Evolutionary conservation across 2,888 invertebrate species (phyloP).

Genomic region (Tenthredo mesomela): DNA sequence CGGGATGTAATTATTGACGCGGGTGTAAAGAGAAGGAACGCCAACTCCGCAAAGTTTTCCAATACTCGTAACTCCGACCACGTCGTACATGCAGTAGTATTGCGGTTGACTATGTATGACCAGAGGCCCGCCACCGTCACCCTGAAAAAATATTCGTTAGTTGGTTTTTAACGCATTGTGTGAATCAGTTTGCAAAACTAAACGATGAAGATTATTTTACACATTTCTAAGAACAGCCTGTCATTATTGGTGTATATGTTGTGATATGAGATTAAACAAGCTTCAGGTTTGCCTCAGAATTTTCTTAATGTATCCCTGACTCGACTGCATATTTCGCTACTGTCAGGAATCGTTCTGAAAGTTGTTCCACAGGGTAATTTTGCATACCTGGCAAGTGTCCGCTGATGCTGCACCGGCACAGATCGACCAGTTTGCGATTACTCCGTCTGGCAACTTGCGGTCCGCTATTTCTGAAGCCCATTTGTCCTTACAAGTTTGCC

Average conservation of each 20-base stretch:
- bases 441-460: slow-evolving; percentile 73
- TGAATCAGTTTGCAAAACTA: not conserved
- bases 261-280: too few species aligned
- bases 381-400: slow-evolving; percentile 80
- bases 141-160: slow-evolving; percentile 72
- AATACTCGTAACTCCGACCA: slow-evolving; percentile 80
- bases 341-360: too few species aligned
- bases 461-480: slow-evolving; percentile 67
- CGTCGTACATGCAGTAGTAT: slow-evolving; percentile 79
- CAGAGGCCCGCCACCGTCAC: slow-evolving; percentile 84
- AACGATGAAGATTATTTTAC: not conserved
- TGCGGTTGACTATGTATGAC: slow-evolving; percentile 72
- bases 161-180: not conserved
- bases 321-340: too few species aligned
- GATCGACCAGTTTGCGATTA: slow-evolving; percentile 78
- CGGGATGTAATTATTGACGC: slow-evolving; percentile 79
- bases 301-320: too few species aligned
- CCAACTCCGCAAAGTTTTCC: slow-evolving; percentile 76
- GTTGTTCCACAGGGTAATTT: not conserved
- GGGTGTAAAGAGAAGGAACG: slow-evolving; percentile 82
- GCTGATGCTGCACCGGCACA: slow-evolving; percentile 80
- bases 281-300: too few species aligned
- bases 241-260: not conserved
- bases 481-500: slow-evolving; percentile 73
- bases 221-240: not conserved